Conservation (phyloP, 2,888 invertebrate species). For the Actias luna region DNA sequence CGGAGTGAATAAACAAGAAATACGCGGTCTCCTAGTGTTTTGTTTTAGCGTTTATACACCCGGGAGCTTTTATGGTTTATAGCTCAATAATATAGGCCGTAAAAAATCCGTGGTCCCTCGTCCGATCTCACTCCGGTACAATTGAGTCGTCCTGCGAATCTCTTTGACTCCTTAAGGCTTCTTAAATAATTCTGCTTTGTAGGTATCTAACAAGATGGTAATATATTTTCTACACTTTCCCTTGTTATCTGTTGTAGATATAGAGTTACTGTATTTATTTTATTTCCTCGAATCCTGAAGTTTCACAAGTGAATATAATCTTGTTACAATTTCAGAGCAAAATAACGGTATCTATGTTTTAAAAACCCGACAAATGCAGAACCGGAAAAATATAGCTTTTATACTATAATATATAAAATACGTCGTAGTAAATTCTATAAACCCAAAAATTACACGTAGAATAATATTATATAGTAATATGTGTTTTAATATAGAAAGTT, state of each 20-base stretch:
- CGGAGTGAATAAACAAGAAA: conserved; percentile 64
- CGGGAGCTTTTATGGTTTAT: conserved; percentile 71
- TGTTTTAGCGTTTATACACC: conserved; percentile 67
- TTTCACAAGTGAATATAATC: conserved; percentile 6
- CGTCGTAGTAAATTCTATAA: no score
- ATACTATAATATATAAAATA: no score
- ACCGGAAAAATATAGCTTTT: no score
- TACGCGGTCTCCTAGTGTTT: conserved; percentile 63
- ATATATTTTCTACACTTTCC: conserved; percentile 36
- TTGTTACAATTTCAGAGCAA: conserved; percentile 8
- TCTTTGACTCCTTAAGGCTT: conserved; percentile 51
- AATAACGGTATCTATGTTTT: conserved; percentile 3
- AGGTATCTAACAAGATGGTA: conserved; percentile 42
- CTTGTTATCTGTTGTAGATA: conserved; percentile 38
- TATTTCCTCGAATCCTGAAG: conserved; percentile 22
- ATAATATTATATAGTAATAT: no score
- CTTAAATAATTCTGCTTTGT: conserved; percentile 56
- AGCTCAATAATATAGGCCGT: conserved; percentile 72
- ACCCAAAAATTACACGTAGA: no score
- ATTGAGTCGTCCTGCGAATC: conserved; percentile 63
- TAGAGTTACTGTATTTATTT: conserved; percentile 25
- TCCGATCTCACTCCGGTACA: conserved; percentile 56
- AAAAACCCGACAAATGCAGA: background rate
- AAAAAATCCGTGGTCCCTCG: conserved; percentile 62
- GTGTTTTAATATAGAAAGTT: no score